Conservation (phyloP, 2,888 invertebrate species). For the Microctonus hyperodae region DNA sequence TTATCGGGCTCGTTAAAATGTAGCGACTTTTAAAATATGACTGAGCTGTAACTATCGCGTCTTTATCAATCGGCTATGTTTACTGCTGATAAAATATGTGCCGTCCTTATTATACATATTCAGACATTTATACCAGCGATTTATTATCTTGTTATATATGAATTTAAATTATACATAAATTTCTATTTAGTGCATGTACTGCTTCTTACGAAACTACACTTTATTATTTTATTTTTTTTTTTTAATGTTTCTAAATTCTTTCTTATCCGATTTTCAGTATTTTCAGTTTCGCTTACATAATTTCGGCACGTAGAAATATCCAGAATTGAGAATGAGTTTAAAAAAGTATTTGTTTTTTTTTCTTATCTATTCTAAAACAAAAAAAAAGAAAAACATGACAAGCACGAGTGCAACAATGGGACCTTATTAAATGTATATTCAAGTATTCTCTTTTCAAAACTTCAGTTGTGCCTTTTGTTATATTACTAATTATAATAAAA, state of each 20-base stretch:
- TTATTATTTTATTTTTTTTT: neutral
- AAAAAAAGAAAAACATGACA: conserved; percentile 4
- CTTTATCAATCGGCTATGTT: neutral
- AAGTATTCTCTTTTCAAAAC: neutral
- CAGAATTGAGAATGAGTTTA: neutral
- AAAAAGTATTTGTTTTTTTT: neutral
- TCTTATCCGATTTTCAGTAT: neutral
- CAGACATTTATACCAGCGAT: neutral
- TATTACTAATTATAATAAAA: conserved; percentile 35
- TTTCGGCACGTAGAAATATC: conserved; percentile 10
- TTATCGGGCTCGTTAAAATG: no score
- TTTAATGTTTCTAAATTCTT: conserved; percentile 2
- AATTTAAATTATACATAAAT: neutral
- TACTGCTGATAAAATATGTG: neutral
- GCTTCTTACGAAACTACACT: neutral
- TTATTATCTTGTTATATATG: neutral
- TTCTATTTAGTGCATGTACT: neutral
- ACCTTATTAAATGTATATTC: neutral
- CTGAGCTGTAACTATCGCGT: no score
- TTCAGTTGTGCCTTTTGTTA: conserved; percentile 29
- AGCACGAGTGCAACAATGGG: neutral
- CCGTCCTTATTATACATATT: neutral
- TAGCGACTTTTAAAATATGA: no score
- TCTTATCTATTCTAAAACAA: conserved; percentile 4
- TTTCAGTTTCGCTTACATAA: neutral